A percentile compares a stretch with the other conserved stretches of the same genome.
Conservation (phyloP, 2,797 vertebrate species). For the Chromis chromis region DNA sequence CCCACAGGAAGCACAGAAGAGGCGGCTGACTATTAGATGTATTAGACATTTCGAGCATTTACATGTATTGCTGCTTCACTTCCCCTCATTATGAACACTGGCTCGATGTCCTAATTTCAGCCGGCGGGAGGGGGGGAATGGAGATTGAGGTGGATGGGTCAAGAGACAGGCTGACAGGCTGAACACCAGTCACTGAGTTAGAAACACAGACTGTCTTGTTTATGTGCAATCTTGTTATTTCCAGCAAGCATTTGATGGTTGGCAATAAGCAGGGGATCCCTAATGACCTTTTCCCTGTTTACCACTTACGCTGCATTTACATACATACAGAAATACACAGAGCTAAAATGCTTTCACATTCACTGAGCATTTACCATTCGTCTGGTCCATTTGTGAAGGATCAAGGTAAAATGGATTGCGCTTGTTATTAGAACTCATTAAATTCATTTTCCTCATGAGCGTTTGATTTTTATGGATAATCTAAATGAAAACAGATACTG, state of each 20-base stretch:
- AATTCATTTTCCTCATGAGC: slow-evolving; percentile 53
- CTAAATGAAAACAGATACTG: slow-evolving; percentile 56
- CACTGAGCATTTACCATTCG: slow-evolving; percentile 28
- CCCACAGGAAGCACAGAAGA: slow-evolving; percentile 35
- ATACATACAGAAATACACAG: slow-evolving; percentile 8
- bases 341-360: slow-evolving; percentile 38
- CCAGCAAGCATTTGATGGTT: slow-evolving; percentile 14
- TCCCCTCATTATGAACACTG: slow-evolving; percentile 37
- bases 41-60: slow-evolving; percentile 51
- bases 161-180: slow-evolving; percentile 9
- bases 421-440: slow-evolving; percentile 55
- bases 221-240: slow-evolving; percentile 8
- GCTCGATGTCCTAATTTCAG: slow-evolving; percentile 20
- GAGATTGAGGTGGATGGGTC: slow-evolving; percentile 18
- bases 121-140: too few relatives aligned
- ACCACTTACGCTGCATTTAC: slow-evolving; percentile 30
- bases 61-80: slow-evolving; percentile 36
- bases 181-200: neutral
- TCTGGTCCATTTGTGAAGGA: slow-evolving; percentile 36
- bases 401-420: slow-evolving; percentile 29
- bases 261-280: neutral
- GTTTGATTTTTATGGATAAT: slow-evolving; percentile 53
- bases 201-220: slow-evolving; percentile 5
- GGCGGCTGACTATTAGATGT: slow-evolving; percentile 51
- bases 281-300: slow-evolving; percentile 27